phyloP scores from a whole-genome alignment of 2,797 vertebrate genomes.

The Macroramphosus scolopax region DNA sequence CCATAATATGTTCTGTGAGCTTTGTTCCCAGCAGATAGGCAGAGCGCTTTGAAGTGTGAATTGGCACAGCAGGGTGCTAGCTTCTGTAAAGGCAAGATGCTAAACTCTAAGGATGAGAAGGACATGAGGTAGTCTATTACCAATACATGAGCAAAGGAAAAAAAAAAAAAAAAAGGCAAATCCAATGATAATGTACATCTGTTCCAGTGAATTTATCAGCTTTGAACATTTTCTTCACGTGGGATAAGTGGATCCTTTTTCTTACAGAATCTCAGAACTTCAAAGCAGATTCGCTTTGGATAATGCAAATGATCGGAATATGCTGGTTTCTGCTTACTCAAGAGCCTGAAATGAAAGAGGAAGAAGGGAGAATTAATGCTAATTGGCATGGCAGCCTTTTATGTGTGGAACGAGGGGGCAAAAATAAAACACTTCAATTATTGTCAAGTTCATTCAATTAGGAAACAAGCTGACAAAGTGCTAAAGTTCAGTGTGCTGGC shows the following conservation, averaged over 20 bases:
- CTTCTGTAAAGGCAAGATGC: constrained; percentile 89
- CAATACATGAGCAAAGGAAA: constrained; percentile 85
- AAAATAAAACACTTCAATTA: constrained; percentile 78
- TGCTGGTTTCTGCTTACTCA: constrained; percentile 76
- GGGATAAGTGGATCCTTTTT: constrained; percentile 95
- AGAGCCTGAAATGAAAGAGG: constrained; percentile 82
- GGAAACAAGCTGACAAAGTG: constrained; percentile 63
- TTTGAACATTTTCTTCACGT: constrained; percentile 97
- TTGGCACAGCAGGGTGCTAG: constrained; percentile 91
- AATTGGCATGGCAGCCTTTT: constrained; percentile 94
- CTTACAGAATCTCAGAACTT: constrained; percentile 97
- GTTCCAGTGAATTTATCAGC: constrained; percentile 98
- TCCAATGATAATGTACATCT: constrained; percentile 99
- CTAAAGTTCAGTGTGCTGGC: constrained; percentile 59
- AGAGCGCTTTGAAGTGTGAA: constrained; percentile 94
- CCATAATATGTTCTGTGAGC: constrained; percentile 88
- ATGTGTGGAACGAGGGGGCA: constrained; percentile 82
- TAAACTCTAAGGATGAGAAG: constrained; percentile 86
- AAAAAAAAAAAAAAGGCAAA: constrained; percentile 86
- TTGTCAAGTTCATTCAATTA: constrained; percentile 77
- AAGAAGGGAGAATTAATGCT: constrained; percentile 83
- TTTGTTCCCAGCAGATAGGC: constrained; percentile 94
- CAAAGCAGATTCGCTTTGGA: constrained; percentile 96
- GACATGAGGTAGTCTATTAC: constrained; percentile 89
- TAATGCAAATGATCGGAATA: constrained; percentile 98